Percentiles rank a stretch among this genome's conserved stretches.
These are phyloP conservation scores for Megaleporinus macrocephalus DNA, from an alignment of 2,113 vertebrate species.

Conservation along the genomic window DNA sequence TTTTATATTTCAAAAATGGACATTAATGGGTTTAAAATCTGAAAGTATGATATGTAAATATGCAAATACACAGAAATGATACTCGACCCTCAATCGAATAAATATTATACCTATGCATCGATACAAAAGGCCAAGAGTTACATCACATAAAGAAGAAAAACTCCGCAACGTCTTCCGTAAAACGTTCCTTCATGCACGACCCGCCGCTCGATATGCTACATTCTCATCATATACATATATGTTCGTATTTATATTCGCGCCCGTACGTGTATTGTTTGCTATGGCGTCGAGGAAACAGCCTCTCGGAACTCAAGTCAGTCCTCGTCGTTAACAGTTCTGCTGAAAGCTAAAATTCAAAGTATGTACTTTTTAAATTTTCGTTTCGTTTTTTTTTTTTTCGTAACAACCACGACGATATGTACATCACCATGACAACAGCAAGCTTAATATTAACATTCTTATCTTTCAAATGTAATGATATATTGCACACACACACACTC, in stretches of 20 bases:
- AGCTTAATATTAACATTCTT: conserved; percentile 78
- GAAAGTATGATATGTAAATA: neutral
- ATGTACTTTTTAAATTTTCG: conserved; percentile 46
- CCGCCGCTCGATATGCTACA: conserved; percentile 79
- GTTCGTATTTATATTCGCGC: too few species aligned
- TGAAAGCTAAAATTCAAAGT: conserved; percentile 74
- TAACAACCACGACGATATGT: conserved; percentile 75
- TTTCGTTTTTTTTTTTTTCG: conserved; percentile 64
- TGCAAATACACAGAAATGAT: too few species aligned
- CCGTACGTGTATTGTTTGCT: too few species aligned
- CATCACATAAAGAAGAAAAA: conserved; percentile 10
- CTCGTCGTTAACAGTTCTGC: conserved; percentile 61
- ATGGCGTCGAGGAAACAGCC: conserved; percentile 45
- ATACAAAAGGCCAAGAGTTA: conserved; percentile 23
- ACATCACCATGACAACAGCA: conserved; percentile 79
- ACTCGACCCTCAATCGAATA: neutral
- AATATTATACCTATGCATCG: neutral
- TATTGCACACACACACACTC: conserved; percentile 73
- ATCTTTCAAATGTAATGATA: conserved; percentile 72
- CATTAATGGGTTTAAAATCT: neutral
- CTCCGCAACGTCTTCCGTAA: conserved; percentile 68
- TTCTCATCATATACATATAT: conserved; percentile 72
- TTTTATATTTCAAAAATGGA: too few species aligned
- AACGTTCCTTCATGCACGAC: conserved; percentile 73
- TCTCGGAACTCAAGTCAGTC: too few species aligned